phyloP scores from a whole-genome alignment of 2,797 vertebrate species.

The Lepus townsendii region DNA sequence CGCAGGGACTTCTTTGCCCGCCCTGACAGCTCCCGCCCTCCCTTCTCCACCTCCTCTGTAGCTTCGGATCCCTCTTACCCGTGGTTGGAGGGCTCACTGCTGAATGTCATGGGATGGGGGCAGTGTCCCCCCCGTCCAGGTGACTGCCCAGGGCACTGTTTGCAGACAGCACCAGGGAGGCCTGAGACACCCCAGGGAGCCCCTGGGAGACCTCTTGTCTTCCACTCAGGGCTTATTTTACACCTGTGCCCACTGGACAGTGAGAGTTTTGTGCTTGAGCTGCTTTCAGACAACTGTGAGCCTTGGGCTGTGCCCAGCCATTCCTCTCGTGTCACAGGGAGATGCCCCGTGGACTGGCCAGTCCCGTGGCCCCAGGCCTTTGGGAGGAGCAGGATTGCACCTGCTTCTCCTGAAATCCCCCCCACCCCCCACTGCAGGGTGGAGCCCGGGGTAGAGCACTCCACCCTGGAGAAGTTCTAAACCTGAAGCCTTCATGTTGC shows the following conservation, averaged over 20 bases:
- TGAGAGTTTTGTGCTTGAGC: background rate
- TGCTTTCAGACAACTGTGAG: background rate
- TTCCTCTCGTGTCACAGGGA: background rate
- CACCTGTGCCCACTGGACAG: background rate
- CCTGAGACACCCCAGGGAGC: background rate
- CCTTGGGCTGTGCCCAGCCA: background rate
- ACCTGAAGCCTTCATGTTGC: no score
- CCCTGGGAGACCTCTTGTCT: fast-evolving
- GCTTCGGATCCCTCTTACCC: no score
- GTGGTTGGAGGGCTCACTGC: no score
- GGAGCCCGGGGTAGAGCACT: background rate
- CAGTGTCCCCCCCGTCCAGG: no score
- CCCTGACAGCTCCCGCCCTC: no score
- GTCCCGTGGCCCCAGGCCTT: background rate
- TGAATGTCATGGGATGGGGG: no score
- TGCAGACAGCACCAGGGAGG: background rate
- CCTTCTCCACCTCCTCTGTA: no score
- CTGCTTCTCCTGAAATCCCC: background rate
- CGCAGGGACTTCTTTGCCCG: no score
- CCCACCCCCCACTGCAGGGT: fast-evolving
- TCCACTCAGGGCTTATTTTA: background rate
- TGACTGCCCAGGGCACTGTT: no score
- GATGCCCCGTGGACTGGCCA: no score
- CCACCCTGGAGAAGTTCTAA: no score
- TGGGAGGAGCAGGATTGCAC: background rate